Conservation (phyloP, 1,140 invertebrate genomes). For the Parasteatoda tepidariorum region DNA sequence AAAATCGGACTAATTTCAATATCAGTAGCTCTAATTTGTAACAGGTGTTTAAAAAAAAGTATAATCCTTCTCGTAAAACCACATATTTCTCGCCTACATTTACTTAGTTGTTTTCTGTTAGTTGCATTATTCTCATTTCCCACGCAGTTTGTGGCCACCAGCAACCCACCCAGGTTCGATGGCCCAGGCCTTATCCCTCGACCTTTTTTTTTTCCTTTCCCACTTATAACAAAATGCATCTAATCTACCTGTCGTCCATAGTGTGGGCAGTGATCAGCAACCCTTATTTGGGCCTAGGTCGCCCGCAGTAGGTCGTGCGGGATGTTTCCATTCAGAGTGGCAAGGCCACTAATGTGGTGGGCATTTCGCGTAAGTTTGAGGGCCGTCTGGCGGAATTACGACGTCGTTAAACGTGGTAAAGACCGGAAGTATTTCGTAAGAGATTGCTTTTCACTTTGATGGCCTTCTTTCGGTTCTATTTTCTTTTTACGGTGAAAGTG, state of each 20-base stretch:
- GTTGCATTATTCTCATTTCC: background rate
- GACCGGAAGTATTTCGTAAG: slow-evolving; percentile 8
- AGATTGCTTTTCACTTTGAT: background rate
- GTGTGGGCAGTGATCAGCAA: slow-evolving; percentile 15
- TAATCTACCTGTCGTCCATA: background rate
- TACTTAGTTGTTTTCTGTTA: background rate
- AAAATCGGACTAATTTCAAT: too few relatives aligned
- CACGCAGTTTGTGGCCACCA: background rate
- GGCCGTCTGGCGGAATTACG: background rate
- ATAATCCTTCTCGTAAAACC: background rate
- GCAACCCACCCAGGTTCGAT: background rate
- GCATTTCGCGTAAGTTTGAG: background rate
- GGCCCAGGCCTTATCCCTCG: background rate
- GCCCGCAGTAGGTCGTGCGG: slow-evolving; percentile 6
- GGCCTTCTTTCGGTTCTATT: too few relatives aligned
- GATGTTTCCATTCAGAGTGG: background rate
- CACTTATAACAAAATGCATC: background rate
- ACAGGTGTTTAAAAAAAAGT: too few relatives aligned
- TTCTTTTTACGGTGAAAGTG: background rate
- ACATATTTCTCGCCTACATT: background rate
- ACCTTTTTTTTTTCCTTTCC: background rate
- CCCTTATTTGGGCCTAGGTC: slow-evolving; percentile 36
- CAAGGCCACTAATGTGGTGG: slow-evolving; percentile 10
- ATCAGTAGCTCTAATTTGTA: too few relatives aligned
- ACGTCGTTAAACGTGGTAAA: background rate